Base-by-base conservation (phyloP, 1,140 invertebrate species). In the Cardiocondyla obscurior region DNA sequence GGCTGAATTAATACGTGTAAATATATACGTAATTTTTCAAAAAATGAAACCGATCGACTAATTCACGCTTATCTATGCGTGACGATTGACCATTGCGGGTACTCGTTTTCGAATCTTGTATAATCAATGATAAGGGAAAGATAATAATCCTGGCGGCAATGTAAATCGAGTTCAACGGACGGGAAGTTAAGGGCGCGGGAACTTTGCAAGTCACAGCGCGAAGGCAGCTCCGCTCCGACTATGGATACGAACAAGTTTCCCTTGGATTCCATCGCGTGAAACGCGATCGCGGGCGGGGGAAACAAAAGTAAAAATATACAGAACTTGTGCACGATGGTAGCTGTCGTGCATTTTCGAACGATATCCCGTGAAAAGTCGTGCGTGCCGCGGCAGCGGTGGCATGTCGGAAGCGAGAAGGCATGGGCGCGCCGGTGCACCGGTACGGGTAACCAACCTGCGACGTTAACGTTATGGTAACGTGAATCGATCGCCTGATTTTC, bases 381-480 rank as follows among this genome's bases (percentile, higher is more conserved):
- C 74, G 74, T 76, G 72, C 51, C 36, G 73, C 36, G n/a, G n/a
- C 72, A 49, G 6, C 49, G 72, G 72, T 25, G 60, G 79, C 79
- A 30, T 58, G 81, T 25, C 49, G 79, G 22, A 74, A 83, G 81
- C 85, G 85, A 84, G 44, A 58, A 73, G 65, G 79, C 72, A 51
- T 86, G 51, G 82, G 53, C 70, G 74, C 81, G 85, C 57, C 57
- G 16, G 60, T 81, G 74, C 62, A 82, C 69, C 46, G 83, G 62
- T 33, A 58, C 81, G 81, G 57, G 82, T 46, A 88, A 85, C 77
- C 73, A 67, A 69, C 74, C 74, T 53, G 33, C 73, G 83, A 82
- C 76, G 72, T 81, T 87, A 87, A 87, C 28, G 60, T 87, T 87
- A 87, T 81, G 86, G 86, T 87, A 87, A 87, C 85, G 74, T 33